Evolutionary conservation across 2,113 vertebrate species (phyloP).

Genomic region (Muscicapa adusta): DNA sequence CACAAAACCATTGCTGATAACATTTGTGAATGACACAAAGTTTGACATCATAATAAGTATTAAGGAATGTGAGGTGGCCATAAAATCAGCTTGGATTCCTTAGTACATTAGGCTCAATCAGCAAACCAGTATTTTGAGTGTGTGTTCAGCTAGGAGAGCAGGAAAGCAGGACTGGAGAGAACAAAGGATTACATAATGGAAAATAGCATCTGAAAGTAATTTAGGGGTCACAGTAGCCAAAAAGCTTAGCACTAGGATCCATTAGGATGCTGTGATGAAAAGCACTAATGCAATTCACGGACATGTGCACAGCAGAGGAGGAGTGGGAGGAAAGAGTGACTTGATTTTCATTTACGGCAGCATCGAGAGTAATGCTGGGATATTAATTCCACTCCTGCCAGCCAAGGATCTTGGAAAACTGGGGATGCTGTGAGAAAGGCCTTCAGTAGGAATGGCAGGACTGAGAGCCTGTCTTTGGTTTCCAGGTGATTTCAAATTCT

Average conservation of each 20-base stretch:
- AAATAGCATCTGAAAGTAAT: constrained; percentile 56
- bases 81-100: constrained; percentile 8
- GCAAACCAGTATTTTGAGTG: constrained; percentile 24
- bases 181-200: constrained; percentile 56
- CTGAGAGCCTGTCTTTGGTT: neutral
- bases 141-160: neutral
- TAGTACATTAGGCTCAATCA: constrained; percentile 37
- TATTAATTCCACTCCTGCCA: neutral
- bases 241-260: constrained; percentile 39
- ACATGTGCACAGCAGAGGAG: neutral
- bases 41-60: constrained; percentile 16
- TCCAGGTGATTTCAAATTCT: neutral
- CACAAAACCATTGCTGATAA: neutral
- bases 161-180: constrained; percentile 11
- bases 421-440: neutral
- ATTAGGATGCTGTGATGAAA: constrained; percentile 45
- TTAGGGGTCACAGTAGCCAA: constrained; percentile 52
- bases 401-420: neutral
- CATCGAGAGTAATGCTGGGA: neutral
- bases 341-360: constrained; percentile 2
- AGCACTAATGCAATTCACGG: constrained; percentile 48
- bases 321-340: neutral
- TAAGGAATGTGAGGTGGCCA: neutral
- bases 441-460: neutral
- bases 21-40: neutral